Evolutionary conservation across 53 echinoderm and acorn worm species (phyloP).

Genomic region (Patiria pectinifera): DNA sequence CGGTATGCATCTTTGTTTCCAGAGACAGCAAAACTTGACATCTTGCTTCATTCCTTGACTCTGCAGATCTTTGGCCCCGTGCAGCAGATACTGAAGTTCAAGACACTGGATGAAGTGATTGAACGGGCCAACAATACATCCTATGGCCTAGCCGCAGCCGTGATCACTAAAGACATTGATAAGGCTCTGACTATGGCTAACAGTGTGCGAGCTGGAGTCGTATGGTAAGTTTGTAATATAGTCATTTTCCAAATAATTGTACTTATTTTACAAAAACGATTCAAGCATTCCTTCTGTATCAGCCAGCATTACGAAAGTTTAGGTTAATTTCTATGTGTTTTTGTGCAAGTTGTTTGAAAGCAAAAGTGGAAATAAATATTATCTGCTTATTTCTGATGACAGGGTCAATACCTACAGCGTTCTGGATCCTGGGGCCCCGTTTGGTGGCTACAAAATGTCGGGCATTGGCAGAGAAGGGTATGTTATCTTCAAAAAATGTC

Average conservation of each 20-base stretch:
- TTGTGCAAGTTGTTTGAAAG: too few species aligned
- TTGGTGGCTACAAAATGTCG: constrained; percentile 73
- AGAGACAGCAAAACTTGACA: too few species aligned
- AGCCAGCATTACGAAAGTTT: too few species aligned
- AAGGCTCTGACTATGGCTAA: constrained; percentile 85
- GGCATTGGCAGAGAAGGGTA: constrained; percentile 69
- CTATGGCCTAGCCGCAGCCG: constrained; percentile 87
- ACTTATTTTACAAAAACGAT: too few species aligned
- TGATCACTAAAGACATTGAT: constrained; percentile 87
- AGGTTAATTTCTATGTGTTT: too few species aligned
- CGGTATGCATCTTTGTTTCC: too few species aligned
- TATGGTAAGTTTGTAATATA: too few species aligned
- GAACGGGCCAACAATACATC: constrained; percentile 81
- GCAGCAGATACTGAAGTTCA: constrained; percentile 88
- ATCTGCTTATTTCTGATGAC: background rate
- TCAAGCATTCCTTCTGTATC: too few species aligned
- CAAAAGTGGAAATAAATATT: too few species aligned
- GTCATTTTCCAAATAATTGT: too few species aligned
- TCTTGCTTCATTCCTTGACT: background rate
- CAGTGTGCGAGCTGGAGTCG: constrained; percentile 72
- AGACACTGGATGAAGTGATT: constrained; percentile 77
- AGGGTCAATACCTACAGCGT: constrained; percentile 63
- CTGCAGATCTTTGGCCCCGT: constrained; percentile 94
- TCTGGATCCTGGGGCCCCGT: constrained; percentile 46
- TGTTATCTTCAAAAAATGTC: background rate